Evolutionary conservation across 2,797 vertebrate genomes (phyloP).

Genomic region (Oreonectes daqikongensis): DNA sequence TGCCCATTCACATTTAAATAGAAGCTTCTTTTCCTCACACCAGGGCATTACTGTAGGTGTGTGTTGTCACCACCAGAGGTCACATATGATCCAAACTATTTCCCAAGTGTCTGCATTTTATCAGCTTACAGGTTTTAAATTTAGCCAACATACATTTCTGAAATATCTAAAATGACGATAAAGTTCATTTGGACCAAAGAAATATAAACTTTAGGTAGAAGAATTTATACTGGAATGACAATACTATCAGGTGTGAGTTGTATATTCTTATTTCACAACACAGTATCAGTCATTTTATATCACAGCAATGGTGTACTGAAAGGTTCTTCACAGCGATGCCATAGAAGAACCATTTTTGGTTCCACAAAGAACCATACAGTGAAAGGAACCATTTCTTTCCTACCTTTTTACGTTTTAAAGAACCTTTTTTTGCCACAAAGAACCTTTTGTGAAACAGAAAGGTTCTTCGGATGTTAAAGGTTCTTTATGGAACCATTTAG

Average conservation of each 20-base stretch:
- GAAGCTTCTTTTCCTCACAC: not conserved
- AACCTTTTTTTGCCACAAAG: too few species aligned
- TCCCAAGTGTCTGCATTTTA: not conserved
- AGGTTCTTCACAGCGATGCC: too few species aligned
- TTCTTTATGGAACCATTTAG: too few species aligned
- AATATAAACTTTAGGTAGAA: not conserved
- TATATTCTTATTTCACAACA: not conserved
- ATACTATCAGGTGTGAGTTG: too few species aligned
- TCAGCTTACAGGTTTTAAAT: not conserved
- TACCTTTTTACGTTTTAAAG: too few species aligned
- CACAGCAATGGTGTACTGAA: too few species aligned
- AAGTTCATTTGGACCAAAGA: not conserved
- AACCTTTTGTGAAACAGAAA: too few species aligned
- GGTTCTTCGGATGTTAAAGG: too few species aligned
- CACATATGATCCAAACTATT: conserved; percentile 68
- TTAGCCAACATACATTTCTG: not conserved
- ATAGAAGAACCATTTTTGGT: too few species aligned
- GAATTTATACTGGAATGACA: too few species aligned
- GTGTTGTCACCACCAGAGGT: conserved; percentile 73
- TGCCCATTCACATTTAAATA: not conserved
- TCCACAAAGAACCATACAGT: too few species aligned
- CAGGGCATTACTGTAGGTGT: conserved; percentile 7
- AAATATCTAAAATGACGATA: not conserved
- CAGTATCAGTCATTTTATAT: not conserved
- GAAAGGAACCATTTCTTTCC: too few species aligned